Conservation (phyloP, 2,888 invertebrate species). For the Selenia dentaria region DNA sequence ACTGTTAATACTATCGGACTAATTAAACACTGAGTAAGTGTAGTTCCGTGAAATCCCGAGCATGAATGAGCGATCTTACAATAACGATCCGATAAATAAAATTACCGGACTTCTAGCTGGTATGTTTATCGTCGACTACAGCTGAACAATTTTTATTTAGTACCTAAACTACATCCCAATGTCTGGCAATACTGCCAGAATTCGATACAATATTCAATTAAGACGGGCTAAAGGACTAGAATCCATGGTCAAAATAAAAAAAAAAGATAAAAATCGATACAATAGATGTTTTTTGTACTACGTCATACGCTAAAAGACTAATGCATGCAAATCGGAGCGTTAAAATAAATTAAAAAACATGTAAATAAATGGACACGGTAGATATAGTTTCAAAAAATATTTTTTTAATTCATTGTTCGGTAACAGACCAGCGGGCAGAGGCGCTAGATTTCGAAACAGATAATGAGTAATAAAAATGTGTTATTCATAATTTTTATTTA, state of each 20-base stretch:
- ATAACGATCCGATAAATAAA: too few species aligned
- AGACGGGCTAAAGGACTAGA: too few species aligned
- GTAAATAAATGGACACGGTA: conserved; percentile 64
- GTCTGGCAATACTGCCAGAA: too few species aligned
- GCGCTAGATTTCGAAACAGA: conserved; percentile 59
- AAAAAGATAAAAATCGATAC: conserved; percentile 5
- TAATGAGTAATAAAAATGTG: conserved; percentile 62
- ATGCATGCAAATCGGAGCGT: conserved; percentile 54
- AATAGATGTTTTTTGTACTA: background rate
- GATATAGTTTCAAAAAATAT: conserved; percentile 63
- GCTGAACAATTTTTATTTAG: too few species aligned
- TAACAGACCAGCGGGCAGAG: conserved; percentile 42
- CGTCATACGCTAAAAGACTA: too few species aligned
- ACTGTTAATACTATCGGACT: background rate
- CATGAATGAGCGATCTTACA: background rate
- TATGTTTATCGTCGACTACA: too few species aligned
- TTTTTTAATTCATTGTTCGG: conserved; percentile 32
- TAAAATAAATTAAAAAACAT: conserved; percentile 30
- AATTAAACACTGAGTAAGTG: background rate
- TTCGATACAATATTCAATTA: too few species aligned
- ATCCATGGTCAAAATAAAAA: too few species aligned
- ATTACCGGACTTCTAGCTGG: too few species aligned
- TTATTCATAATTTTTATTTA: conserved; percentile 70
- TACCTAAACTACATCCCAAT: too few species aligned
- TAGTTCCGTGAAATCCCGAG: background rate